Conservation (phyloP, 2,113 vertebrate genomes). For the Motacilla alba region DNA sequence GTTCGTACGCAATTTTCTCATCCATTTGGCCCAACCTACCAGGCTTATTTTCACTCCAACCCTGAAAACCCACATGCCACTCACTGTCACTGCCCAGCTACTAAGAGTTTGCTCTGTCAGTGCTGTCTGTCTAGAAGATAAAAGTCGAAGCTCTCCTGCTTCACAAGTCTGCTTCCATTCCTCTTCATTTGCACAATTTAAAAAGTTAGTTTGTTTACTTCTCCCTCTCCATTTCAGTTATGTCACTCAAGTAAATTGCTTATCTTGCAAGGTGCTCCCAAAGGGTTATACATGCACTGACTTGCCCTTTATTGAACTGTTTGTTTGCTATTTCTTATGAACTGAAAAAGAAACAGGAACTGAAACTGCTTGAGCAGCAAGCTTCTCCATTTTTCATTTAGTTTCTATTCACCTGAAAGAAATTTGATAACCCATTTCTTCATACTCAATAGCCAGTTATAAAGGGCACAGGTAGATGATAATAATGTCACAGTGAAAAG, state of each 20-base stretch:
- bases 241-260: neutral
- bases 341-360: neutral
- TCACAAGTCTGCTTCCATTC: rapidly evolving
- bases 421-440: neutral
- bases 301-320: neutral
- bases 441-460: neutral
- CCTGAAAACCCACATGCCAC: neutral
- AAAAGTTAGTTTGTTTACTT: neutral
- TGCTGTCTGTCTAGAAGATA: neutral
- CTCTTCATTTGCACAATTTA: neutral
- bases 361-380: neutral
- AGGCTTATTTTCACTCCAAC: neutral
- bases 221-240: neutral
- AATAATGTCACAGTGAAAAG: neutral
- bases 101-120: neutral
- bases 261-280: neutral
- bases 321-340: neutral
- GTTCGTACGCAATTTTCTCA: neutral
- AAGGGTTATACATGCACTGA: neutral
- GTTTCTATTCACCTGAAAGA: neutral
- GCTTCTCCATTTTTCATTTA: neutral
- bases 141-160: neutral
- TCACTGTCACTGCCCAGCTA: neutral
- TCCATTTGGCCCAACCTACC: rapidly evolving
- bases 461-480: neutral